Conservation (phyloP, 2,113 vertebrate species). For the Ctenomys sociabilis region DNA sequence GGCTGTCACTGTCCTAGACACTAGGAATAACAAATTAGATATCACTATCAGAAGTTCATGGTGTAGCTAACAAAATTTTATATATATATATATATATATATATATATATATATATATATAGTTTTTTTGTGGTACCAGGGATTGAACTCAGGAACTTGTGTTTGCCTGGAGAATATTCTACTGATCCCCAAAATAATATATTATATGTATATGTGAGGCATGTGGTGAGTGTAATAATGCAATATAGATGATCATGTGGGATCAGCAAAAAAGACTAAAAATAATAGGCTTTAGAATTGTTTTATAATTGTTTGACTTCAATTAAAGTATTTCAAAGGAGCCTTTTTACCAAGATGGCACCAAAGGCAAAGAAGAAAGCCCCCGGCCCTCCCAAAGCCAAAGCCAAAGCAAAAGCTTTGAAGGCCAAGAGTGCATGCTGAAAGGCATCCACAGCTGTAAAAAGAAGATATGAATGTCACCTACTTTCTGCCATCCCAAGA, state of each 20-base stretch:
- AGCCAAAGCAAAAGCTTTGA: no score
- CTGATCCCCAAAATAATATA: no score
- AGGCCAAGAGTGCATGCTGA: no score
- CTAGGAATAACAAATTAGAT: background rate
- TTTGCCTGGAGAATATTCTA: no score
- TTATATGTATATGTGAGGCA: background rate
- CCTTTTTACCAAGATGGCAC: no score
- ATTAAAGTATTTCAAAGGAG: background rate
- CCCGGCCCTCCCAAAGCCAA: no score
- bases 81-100: background rate
- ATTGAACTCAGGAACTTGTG: no score
- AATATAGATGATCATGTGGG: background rate
- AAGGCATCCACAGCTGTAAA: no score
- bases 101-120: background rate
- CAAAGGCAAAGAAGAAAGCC: no score
- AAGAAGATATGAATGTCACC: no score
- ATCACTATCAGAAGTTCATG: background rate
- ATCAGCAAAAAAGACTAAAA: background rate
- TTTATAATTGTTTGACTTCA: background rate
- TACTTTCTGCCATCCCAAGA: no score
- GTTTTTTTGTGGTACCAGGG: no score
- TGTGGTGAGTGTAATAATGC: background rate
- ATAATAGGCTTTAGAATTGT: background rate
- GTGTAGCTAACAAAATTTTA: background rate
- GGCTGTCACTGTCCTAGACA: background rate